Conservation (phyloP, 2,113 vertebrate genomes). For the Elachura formosa region DNA sequence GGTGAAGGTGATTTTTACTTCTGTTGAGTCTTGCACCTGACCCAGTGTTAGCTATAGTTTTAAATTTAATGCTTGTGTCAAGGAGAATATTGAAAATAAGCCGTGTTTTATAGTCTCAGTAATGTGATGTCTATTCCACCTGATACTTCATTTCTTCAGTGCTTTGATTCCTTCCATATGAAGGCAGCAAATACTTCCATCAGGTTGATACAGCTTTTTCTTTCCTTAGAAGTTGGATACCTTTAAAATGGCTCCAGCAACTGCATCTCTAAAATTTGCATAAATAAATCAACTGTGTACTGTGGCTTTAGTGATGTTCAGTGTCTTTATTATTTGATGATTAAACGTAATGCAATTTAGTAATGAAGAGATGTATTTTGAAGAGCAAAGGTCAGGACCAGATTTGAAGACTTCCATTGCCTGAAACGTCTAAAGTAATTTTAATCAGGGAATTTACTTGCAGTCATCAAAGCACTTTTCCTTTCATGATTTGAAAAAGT, state of each 20-base stretch:
- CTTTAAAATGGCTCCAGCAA: constrained; percentile 2
- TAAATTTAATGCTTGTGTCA: constrained; percentile 57
- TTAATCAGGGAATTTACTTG: constrained; percentile 62
- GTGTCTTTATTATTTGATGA: constrained; percentile 64
- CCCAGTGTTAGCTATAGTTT: constrained; percentile 1
- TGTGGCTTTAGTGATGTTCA: constrained; percentile 51
- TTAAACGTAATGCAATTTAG: constrained; percentile 62
- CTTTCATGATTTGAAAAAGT: constrained; percentile 58
- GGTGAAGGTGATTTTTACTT: constrained; percentile 41
- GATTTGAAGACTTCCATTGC: constrained; percentile 54
- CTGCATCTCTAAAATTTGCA: constrained; percentile 54
- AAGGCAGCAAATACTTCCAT: constrained; percentile 56
- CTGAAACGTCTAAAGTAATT: constrained; percentile 44
- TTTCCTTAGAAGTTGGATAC: constrained; percentile 42
- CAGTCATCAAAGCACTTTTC: constrained; percentile 57
- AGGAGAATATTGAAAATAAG: constrained; percentile 66
- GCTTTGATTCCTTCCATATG: constrained; percentile 74
- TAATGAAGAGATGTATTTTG: constrained; percentile 64
- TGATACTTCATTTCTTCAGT: constrained; percentile 58
- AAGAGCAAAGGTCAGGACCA: constrained; percentile 32
- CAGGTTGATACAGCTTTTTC: neutral
- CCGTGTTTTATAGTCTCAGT: constrained; percentile 64
- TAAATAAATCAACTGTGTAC: constrained; percentile 46
- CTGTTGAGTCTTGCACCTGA: constrained; percentile 53
- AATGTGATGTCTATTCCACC: constrained; percentile 55